Evolutionary conservation across 2,888 invertebrate species (phyloP).

Genomic region (Perdita meconis): DNA sequence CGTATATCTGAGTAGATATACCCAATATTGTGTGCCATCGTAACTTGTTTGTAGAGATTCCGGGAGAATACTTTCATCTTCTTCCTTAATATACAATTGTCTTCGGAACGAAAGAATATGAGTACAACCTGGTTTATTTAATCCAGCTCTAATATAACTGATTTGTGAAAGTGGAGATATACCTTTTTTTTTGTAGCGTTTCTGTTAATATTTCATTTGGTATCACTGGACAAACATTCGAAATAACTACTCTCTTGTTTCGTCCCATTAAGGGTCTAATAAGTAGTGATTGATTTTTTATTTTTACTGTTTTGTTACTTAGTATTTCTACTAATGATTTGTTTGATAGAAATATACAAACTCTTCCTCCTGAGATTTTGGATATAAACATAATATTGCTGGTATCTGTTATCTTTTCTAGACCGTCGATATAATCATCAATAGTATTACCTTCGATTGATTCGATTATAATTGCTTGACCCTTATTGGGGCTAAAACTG

Average conservation of each 20-base stretch:
- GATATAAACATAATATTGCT: neutral
- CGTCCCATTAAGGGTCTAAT: neutral
- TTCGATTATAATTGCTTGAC: neutral
- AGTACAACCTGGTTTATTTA: neutral
- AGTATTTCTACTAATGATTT: neutral
- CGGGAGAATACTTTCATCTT: neutral
- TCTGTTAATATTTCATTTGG: neutral
- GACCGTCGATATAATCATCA: neutral
- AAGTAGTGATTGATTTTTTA: neutral
- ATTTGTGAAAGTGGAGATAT: neutral
- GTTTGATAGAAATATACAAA: neutral
- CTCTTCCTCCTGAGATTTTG: neutral
- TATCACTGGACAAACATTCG: neutral
- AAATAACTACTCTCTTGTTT: neutral
- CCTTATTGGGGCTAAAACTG: neutral
- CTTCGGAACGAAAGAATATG: conserved; percentile 1
- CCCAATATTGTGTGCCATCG: neutral
- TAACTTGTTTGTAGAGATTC: neutral
- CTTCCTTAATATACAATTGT: conserved; percentile 1
- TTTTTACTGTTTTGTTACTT: neutral
- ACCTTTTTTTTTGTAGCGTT: neutral
- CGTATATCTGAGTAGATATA: too few species aligned
- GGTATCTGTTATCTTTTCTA: neutral
- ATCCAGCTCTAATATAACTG: neutral
- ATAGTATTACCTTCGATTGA: neutral